A percentile compares a stretch with the other conserved stretches of the same genome.
phyloP scores from a whole-genome alignment of 2,797 vertebrate species.

The Scolopax bukidnonensis region DNA sequence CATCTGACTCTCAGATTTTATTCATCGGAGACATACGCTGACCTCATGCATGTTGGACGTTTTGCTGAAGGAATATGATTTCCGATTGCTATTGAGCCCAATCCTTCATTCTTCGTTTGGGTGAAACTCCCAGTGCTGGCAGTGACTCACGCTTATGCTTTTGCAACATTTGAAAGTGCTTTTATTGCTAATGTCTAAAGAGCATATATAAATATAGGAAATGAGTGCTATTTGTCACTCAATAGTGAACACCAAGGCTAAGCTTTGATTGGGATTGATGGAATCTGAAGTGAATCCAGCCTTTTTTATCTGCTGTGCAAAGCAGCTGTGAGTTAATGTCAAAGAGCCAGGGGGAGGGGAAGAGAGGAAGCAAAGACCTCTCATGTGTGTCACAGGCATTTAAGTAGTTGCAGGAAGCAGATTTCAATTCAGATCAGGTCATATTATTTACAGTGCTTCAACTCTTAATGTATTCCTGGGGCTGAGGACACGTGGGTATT shows the following conservation, averaged over 20 bases:
- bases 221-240: not conserved
- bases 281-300: not conserved
- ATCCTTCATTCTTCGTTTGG: not conserved
- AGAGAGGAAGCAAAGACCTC: not conserved
- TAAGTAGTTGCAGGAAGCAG: not conserved
- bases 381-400: not conserved
- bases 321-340: rapidly evolving
- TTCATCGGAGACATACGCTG: not conserved
- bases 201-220: constrained; percentile 19
- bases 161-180: not conserved
- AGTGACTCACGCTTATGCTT: constrained; percentile 9
- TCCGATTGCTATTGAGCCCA: not conserved
- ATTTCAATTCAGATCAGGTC: not conserved
- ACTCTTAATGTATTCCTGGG: not conserved
- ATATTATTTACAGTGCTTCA: not conserved
- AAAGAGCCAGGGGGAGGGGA: not conserved
- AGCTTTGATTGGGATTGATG: not conserved
- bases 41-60: not conserved
- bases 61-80: not conserved
- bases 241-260: not conserved
- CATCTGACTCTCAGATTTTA: not conserved
- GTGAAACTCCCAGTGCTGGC: not conserved
- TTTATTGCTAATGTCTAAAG: constrained; percentile 15
- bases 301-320: not conserved
- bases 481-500: not conserved